These are phyloP conservation scores for Chelidonichthys spinosus DNA, from an alignment of 2,797 vertebrate genomes.

Conservation along the genomic window DNA sequence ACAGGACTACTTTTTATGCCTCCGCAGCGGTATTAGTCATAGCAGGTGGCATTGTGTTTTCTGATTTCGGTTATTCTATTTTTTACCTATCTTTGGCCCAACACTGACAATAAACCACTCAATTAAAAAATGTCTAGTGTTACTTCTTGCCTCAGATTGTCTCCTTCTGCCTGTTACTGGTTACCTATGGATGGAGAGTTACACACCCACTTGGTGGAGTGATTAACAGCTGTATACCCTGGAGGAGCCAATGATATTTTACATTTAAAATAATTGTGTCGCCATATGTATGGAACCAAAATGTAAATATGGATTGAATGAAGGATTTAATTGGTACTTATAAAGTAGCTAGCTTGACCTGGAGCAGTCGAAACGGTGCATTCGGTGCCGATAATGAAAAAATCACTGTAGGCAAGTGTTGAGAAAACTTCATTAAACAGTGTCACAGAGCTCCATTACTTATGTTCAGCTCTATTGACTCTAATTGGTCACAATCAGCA, in stretches of 20 bases:
- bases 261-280: not conserved
- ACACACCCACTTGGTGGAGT: not conserved
- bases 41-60: too few relatives aligned
- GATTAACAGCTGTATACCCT: conserved; percentile 1
- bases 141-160: conserved; percentile 7
- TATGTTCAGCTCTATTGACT: conserved; percentile 41
- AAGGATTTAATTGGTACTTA: not conserved
- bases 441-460: conserved; percentile 26
- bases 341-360: conserved; percentile 1
- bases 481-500: conserved; percentile 53
- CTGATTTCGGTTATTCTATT: too few relatives aligned
- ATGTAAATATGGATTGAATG: not conserved
- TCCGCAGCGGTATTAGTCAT: too few relatives aligned
- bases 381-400: conserved; percentile 5
- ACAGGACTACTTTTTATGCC: not conserved
- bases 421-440: conserved; percentile 21
- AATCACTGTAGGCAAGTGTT: conserved; percentile 1
- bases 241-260: not conserved
- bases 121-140: not conserved
- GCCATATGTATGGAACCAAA: not conserved
- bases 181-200: not conserved
- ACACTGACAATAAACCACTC: not conserved
- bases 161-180: not conserved
- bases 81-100: not conserved
- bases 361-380: not conserved